phyloP scores from a whole-genome alignment of 2,113 vertebrate species.

The Anguilla rostrata region DNA sequence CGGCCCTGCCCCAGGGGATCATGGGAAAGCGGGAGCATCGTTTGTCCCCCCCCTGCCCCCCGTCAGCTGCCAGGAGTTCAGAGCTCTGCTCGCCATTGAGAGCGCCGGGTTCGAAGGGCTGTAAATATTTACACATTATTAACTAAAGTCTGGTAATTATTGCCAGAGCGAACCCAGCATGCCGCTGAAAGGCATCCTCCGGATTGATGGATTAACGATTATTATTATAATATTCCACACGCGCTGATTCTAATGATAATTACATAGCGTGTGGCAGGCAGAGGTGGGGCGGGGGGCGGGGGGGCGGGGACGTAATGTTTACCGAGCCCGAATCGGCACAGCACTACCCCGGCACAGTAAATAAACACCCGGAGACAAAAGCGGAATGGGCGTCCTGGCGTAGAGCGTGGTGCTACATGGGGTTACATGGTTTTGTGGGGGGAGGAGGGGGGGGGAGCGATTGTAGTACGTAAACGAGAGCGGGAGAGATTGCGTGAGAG shows the following conservation, averaged over 20 bases:
- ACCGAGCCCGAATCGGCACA: neutral
- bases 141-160: slow-evolving; percentile 21
- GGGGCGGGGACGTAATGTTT: neutral
- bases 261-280: neutral
- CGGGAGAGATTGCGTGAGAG: neutral
- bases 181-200: slow-evolving; percentile 8
- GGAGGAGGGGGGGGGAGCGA: slow-evolving; percentile 1
- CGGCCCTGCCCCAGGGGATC: neutral
- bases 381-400: neutral
- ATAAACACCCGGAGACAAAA: neutral
- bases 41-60: neutral
- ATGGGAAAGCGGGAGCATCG: neutral
- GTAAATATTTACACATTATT: slow-evolving; percentile 11
- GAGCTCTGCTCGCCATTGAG: slow-evolving; percentile 1
- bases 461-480: slow-evolving; percentile 21
- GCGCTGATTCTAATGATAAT: slow-evolving; percentile 28
- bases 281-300: neutral
- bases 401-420: neutral
- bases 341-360: neutral
- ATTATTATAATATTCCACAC: neutral
- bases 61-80: neutral
- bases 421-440: neutral
- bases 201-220: slow-evolving; percentile 14
- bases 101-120: neutral
- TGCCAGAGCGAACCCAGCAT: neutral